A percentile compares a stretch with the other conserved stretches of the same genome.
Evolutionary conservation across 2,888 invertebrate species (phyloP).

Genomic region (Spatulosminthurus flaviceps): DNA sequence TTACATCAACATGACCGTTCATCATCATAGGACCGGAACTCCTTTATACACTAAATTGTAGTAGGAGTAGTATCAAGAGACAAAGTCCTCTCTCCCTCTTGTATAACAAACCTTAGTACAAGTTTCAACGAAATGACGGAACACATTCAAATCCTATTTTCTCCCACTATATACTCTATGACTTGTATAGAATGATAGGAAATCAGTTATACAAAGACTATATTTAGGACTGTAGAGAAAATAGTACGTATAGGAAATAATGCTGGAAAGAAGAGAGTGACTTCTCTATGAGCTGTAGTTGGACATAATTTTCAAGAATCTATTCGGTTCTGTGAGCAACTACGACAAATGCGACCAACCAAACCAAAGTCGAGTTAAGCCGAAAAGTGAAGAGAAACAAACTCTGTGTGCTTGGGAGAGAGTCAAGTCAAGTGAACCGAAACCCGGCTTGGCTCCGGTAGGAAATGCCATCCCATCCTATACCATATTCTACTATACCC

Average conservation of each 20-base stretch:
- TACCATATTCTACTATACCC: not conserved
- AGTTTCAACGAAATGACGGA: too few species aligned
- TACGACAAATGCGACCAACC: conserved; percentile 15
- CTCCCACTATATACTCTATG: too few species aligned
- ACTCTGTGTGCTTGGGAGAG: not conserved
- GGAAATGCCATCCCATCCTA: conserved; percentile 39
- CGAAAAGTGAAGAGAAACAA: not conserved
- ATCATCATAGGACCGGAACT: conserved; percentile 55
- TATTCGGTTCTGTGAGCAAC: conserved; percentile 20
- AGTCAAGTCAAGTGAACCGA: conserved; percentile 44
- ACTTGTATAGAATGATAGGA: too few species aligned
- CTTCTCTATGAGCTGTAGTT: not conserved
- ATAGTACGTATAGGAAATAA: too few species aligned
- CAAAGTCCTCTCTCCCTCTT: not conserved
- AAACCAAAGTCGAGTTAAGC: conserved; percentile 28
- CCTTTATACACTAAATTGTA: not conserved
- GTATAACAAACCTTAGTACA: too few species aligned
- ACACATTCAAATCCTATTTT: too few species aligned
- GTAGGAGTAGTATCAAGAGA: not conserved
- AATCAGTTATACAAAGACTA: too few species aligned
- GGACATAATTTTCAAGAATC: conserved; percentile 40
- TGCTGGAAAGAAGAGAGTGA: too few species aligned
- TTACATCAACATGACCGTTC: conserved; percentile 55
- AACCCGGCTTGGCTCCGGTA: conserved; percentile 43
- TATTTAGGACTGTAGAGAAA: too few species aligned